Evolutionary conservation across 1,140 invertebrate species (phyloP).

Genomic region (Galendromus occidentalis): DNA sequence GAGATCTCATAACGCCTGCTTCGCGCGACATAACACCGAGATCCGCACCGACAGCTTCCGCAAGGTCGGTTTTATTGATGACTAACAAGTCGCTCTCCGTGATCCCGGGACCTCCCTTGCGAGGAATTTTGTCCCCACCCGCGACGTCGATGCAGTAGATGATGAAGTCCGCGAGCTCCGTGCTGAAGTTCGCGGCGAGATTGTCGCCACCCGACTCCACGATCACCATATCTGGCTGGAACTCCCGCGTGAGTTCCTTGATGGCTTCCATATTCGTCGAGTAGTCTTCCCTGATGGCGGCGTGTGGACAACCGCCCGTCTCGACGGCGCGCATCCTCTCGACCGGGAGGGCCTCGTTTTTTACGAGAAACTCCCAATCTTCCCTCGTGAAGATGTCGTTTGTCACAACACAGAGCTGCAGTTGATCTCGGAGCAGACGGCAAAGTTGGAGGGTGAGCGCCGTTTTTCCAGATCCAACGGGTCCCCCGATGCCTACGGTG

Average conservation of each 20-base stretch:
- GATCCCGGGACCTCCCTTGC: conserved; percentile 29
- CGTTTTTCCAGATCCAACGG: conserved; percentile 30
- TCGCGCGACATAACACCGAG: conserved; percentile 27
- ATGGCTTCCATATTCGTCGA: conserved; percentile 28
- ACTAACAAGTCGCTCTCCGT: conserved; percentile 29
- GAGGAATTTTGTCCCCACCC: conserved; percentile 29
- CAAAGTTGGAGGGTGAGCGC: conserved; percentile 26
- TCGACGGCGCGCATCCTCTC: conserved; percentile 27
- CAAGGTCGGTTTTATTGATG: conserved; percentile 29
- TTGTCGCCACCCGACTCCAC: conserved; percentile 30
- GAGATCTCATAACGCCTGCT: conserved; percentile 25
- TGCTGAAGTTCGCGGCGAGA: conserved; percentile 28
- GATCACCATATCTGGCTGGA: conserved; percentile 26
- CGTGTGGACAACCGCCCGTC: conserved; percentile 30
- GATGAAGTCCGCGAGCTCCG: conserved; percentile 29
- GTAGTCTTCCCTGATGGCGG: conserved; percentile 30
- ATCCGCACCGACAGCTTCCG: conserved; percentile 27
- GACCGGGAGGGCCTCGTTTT: conserved; percentile 26
- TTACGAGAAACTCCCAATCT: conserved; percentile 29
- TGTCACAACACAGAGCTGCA: conserved; percentile 27
- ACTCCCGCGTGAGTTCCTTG: conserved; percentile 26
- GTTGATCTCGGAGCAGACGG: conserved; percentile 22
- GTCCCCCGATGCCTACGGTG: conserved; percentile 29
- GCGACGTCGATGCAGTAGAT: conserved; percentile 30
- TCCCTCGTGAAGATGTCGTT: conserved; percentile 31